Evolutionary conservation across 53 echinoderm and acorn worm genomes (phyloP), one percentile per base, ranked within the genome.

Genomic region (Apostichopus leukothele): DNA sequence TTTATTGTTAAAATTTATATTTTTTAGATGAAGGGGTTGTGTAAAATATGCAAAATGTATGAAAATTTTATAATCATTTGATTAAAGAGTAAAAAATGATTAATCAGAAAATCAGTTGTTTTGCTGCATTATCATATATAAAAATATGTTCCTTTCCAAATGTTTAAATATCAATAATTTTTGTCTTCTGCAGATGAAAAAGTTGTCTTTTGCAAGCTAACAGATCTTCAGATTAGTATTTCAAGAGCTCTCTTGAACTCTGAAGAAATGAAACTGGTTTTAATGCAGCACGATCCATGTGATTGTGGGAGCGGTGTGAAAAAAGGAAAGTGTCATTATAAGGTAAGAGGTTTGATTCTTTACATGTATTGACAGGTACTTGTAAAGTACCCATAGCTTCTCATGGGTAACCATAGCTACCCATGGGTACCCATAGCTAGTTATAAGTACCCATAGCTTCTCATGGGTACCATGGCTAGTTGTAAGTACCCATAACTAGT

Each of bases 141-240:
- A 27, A 23, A 23, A 27, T 27, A 27, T 27, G 6, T 25, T 12
- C 10, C 27, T 18, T 75, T 75, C n/a, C 8, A 10, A n/a, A 75
- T 16, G 12, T 75, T 25, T 27, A 18, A 27, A 23, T 23, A 23
- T 23, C 23, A 23, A 23, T 23, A 12, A 7, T 13, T 57, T 83
- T 59, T 25, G 21, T 59, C 0, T 63, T 60, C 88, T 85, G 1
- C 88, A 96, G 96, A 96, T 89, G 96, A 96, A 86, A 91, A 95
- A 67, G 96, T 96, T 12, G 96, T 95, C 50, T 96, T 96, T 80
- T 96, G 96, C 61, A 93, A 93, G 22, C 88, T 96, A 86, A 90
- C 93, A 68, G 83, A 89, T 27, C 90, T 96, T 11, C 96, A 96
- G 89, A 83, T 92, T 21, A 95, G 91, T 73, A 91, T 96, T 4